Evolutionary conservation across 2,797 vertebrate species (phyloP).

Genomic region (Acanthopagrus latus): DNA sequence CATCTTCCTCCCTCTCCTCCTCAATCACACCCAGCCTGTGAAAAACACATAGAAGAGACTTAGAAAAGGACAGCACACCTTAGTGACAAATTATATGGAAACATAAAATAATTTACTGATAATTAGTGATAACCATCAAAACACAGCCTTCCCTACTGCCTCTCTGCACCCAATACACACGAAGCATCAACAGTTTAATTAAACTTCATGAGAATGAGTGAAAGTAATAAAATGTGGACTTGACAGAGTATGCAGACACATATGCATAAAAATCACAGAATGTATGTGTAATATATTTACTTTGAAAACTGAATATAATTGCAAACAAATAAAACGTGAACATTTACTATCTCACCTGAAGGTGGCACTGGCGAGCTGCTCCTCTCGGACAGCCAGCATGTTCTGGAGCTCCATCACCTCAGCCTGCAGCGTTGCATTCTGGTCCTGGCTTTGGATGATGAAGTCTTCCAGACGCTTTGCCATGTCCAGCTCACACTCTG

Average conservation of each 20-base stretch:
- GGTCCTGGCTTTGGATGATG: slow-evolving; percentile 84
- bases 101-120: neutral
- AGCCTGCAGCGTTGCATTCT: slow-evolving; percentile 82
- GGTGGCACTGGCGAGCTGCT: slow-evolving; percentile 81
- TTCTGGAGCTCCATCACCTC: slow-evolving; percentile 79
- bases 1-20: slow-evolving; percentile 87
- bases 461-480: slow-evolving; percentile 85
- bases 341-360: slow-evolving; percentile 81
- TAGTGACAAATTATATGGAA: neutral
- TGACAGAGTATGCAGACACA: neutral
- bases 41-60: slow-evolving; percentile 24
- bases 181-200: neutral
- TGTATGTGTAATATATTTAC: neutral
- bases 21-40: slow-evolving; percentile 86
- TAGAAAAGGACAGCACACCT: neutral
- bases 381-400: slow-evolving; percentile 79
- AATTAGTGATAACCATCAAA: neutral
- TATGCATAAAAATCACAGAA: neutral
- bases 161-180: neutral
- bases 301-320: neutral
- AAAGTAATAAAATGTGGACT: neutral
- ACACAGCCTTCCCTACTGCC: neutral
- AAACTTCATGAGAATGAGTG: neutral
- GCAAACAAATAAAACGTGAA: neutral
- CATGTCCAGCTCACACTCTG: slow-evolving; percentile 87